Evolutionary conservation across 1,140 invertebrate genomes (phyloP), one percentile per base, ranked within the genome.

Genomic region (Conus ventricosus): DNA sequence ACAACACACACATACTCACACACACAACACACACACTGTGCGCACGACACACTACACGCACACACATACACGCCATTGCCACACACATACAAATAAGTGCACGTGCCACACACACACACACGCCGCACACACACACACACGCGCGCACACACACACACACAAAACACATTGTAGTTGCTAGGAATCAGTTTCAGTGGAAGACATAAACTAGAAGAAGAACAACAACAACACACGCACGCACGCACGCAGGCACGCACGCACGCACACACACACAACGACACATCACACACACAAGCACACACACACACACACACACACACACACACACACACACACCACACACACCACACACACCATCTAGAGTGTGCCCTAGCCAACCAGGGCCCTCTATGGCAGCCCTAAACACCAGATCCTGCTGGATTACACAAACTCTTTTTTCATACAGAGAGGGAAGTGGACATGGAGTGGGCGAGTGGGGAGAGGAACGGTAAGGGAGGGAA

Each of bases 291-390:
- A 86, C 60, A 86, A 4, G 60, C 60, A 86, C 63, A 86, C 60
- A 86, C 63, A 86, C 25, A 86, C 63, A 86, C 25, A 60, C 67
- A 86, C 25, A 86, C n/a, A 57, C 25, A 86, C 63, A 86, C 60
- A 86, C n/a, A 86, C 60, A 86, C 67, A 86, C 84, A 80, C 51
- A 80, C 78, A 80, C 51, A n/a, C n/a, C n/a, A n/a, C n/a, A n/a
- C n/a, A n/a, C 7, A 7, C 7, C 39, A 80, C 51, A 80, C 78
- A 80, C 51, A 80, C 3, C 3, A 39, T 39, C 39, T 39, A 39
- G 39, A 39, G 39, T 39, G 39, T 39, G n/a, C n/a, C 39, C 39
- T 39, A 39, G 39, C 39, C 39, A 39, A 39, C 39, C 39, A 39
- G 39, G 39, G 39, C 39, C 39, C 39, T n/a, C 39, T 39, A 39